Base-by-base conservation (phyloP, 2,797 vertebrate genomes). In the Neostethus bicornis region DNA sequence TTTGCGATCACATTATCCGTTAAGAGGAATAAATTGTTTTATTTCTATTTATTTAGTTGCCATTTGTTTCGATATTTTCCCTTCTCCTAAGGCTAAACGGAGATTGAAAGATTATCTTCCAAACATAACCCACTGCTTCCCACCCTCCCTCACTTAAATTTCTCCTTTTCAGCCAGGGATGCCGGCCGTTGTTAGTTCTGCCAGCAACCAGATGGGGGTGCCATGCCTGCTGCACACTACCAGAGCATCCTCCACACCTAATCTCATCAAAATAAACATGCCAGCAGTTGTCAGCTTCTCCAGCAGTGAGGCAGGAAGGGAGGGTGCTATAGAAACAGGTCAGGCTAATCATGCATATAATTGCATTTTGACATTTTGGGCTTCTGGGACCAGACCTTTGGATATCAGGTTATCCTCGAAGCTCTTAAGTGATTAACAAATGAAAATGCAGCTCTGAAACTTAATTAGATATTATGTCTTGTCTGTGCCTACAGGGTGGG, bases 301-400 rank as follows among this genome's bases (percentile, higher is more conserved):
- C 71, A 57, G 84, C 80, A 84, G 84, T 61, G 38, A 72, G 66
- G 73, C 66, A 74, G 69, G 74, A 74, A 81, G 75, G 83, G 80
- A 82, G 86, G 81, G 90, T 87, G 85, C 89, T 90, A 88, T 90
- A 90, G 92, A 93, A 94, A 91, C 92, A 87, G 92, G 92, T 93
- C 92, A 92, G 92, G 91, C 92, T 94, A 94, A 93, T 93, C 92
- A 94, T 92, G 94, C 93, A 93, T 93, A 95, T 95, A 95, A 95
- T 94, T 94, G 91, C 92, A 92, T 95, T 94, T 94, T 95, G 93
- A 93, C 92, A 93, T 93, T 88, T 90, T 83, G 85, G 89, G 86
- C 92, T 87, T 86, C 89, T 88, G 92, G 92, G 92, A 93, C 90
- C 81, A 92, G 92, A 92, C 92, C 92, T 93, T 92, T 91, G 89